Conservation (phyloP, 2,888 invertebrate species). For the Drosophila cyrtoloma region DNA sequence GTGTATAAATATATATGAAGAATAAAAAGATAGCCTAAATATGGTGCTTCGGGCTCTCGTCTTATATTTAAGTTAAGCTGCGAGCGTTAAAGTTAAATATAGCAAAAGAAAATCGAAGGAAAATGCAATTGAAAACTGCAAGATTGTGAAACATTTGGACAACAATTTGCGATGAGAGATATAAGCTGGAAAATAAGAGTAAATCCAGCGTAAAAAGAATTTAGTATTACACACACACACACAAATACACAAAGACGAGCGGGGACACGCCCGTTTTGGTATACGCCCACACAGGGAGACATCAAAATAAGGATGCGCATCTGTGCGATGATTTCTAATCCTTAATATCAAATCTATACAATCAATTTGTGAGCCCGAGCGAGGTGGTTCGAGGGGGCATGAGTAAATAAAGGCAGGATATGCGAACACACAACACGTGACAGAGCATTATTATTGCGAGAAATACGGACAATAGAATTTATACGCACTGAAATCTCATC, state of each 20-base stretch:
- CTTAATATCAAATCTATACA: slow-evolving; percentile 75
- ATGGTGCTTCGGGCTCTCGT: slow-evolving; percentile 4
- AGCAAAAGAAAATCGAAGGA: slow-evolving; percentile 45
- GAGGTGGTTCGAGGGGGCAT: background rate
- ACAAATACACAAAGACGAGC: background rate
- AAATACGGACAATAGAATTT: slow-evolving; percentile 30
- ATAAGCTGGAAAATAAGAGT: slow-evolving; percentile 2
- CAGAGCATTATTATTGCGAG: slow-evolving; percentile 65
- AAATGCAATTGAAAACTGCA: slow-evolving; percentile 61
- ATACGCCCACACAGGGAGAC: slow-evolving; percentile 5
- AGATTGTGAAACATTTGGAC: slow-evolving; percentile 18
- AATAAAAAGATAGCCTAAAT: slow-evolving; percentile 32
- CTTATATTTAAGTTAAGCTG: slow-evolving; percentile 13
- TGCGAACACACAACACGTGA: slow-evolving; percentile 54
- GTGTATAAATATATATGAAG: background rate
- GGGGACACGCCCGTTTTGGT: background rate
- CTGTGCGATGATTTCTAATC: slow-evolving; percentile 74
- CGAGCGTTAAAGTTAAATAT: slow-evolving; percentile 42
- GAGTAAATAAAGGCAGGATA: background rate
- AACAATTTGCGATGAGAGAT: slow-evolving; percentile 26
- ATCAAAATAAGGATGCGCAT: slow-evolving; percentile 42
- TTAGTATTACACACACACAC: slow-evolving; percentile 17
- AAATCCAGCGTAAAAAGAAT: slow-evolving; percentile 11
- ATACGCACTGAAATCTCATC: slow-evolving; percentile 30
- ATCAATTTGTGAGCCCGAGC: slow-evolving; percentile 67